These are phyloP conservation scores for Pristionchus maxplancki DNA, from an alignment of 2,888 invertebrate genomes.

Conservation along the genomic window DNA sequence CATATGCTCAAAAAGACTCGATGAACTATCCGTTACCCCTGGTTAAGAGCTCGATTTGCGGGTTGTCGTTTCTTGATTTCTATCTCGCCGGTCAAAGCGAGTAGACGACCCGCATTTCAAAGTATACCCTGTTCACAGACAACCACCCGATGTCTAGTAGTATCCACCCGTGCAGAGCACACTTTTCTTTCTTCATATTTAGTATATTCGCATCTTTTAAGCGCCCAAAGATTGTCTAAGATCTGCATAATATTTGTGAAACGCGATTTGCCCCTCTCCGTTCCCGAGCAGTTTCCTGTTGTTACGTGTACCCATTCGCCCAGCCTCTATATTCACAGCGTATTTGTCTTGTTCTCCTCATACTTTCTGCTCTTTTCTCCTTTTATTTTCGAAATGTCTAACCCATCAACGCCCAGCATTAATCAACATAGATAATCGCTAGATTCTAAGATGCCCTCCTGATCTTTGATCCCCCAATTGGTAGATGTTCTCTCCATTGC, in stretches of 20 bases:
- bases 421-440: slow-evolving; percentile 47
- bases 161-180: slow-evolving; percentile 8
- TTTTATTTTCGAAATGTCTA: background rate
- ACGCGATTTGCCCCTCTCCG: background rate
- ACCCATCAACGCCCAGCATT: slow-evolving; percentile 5
- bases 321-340: slow-evolving; percentile 43
- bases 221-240: background rate
- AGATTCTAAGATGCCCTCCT: slow-evolving; percentile 7
- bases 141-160: background rate
- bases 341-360: slow-evolving; percentile 5
- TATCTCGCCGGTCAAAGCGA: too few relatives aligned
- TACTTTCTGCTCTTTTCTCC: background rate
- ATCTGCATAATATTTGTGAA: slow-evolving; percentile 41
- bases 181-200: background rate
- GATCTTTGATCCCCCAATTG: background rate
- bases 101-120: too few relatives aligned
- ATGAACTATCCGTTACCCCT: background rate
- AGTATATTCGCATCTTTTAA: background rate
- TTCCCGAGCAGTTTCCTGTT: slow-evolving; percentile 7
- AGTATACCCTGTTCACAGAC: background rate
- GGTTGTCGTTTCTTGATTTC: background rate
- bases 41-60: background rate
- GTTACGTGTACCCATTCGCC: slow-evolving; percentile 27
- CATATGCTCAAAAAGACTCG: slow-evolving; percentile 29
- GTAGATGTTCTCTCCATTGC: slow-evolving; percentile 24